A percentile compares a stretch with the other conserved stretches of the same genome.
Conservation (phyloP, 2,888 invertebrate genomes). For the Vanessa cardui region DNA sequence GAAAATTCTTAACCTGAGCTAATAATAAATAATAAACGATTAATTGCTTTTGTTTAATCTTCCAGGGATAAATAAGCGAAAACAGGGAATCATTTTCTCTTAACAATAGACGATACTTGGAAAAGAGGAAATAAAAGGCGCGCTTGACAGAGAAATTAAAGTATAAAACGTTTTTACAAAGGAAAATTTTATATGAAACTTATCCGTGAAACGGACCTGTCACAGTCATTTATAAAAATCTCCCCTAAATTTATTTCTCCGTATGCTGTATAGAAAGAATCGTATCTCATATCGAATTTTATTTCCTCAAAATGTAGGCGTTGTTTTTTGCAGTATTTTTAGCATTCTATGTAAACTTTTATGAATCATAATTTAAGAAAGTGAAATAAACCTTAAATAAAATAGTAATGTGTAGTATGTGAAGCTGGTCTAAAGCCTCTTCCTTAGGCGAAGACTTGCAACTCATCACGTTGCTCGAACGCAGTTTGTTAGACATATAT, state of each 20-base stretch:
- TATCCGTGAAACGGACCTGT: constrained; percentile 55
- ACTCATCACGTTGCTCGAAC: no score
- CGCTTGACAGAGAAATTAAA: constrained; percentile 48
- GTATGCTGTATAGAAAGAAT: constrained; percentile 47
- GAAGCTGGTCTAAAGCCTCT: no score
- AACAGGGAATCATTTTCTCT: constrained; percentile 28
- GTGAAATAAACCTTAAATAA: no score
- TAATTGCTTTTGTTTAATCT: constrained; percentile 8
- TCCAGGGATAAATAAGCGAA: constrained; percentile 9
- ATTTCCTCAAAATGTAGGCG: constrained; percentile 15
- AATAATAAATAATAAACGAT: background rate
- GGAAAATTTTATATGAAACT: constrained; percentile 16
- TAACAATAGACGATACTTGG: constrained; percentile 34
- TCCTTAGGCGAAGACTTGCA: no score
- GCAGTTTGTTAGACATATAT: no score
- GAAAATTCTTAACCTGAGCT: background rate
- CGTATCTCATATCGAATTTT: constrained; percentile 46
- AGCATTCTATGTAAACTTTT: background rate
- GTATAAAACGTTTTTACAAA: constrained; percentile 42
- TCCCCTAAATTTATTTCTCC: constrained; percentile 24
- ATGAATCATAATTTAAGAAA: no score
- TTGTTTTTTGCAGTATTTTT: constrained; percentile 27
- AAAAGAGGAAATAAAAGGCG: constrained; percentile 35
- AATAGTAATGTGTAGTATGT: no score
- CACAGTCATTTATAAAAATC: constrained; percentile 58